Evolutionary conservation across 2,797 vertebrate species (phyloP).

Genomic region (Pseudotriccus pelzelni): DNA sequence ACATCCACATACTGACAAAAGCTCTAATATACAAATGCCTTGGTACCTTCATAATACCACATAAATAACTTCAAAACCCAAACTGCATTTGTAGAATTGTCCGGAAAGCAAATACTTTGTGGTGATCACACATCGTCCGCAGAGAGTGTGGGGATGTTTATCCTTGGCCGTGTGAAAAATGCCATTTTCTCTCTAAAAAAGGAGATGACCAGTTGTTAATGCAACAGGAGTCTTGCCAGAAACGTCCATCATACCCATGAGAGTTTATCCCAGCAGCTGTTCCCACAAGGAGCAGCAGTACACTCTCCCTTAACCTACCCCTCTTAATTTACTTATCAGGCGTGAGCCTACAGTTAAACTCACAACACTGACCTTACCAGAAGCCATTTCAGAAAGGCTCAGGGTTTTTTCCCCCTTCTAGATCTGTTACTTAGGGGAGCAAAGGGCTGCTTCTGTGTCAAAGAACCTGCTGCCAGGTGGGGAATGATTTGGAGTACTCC

Average conservation of each 20-base stretch:
- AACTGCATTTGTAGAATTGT: slow-evolving; percentile 55
- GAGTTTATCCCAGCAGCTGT: background rate
- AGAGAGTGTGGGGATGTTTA: slow-evolving; percentile 88
- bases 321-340: background rate
- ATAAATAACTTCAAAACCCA: slow-evolving; percentile 77
- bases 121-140: slow-evolving; percentile 89
- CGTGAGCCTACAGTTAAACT: background rate
- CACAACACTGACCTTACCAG: background rate
- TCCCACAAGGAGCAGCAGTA: background rate
- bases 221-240: background rate
- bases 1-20: slow-evolving; percentile 64
- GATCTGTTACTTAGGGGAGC: background rate
- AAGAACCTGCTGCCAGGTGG: background rate
- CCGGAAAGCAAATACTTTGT: slow-evolving; percentile 78
- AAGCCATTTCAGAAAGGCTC: background rate
- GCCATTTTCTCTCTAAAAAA: slow-evolving; percentile 95
- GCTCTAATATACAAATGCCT: slow-evolving; percentile 69
- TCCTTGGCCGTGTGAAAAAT: slow-evolving; percentile 93
- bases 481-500: background rate
- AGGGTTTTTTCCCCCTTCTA: background rate
- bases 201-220: slow-evolving; percentile 11
- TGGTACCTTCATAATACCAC: slow-evolving; percentile 78
- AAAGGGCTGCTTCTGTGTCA: slow-evolving; percentile 6
- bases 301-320: background rate
- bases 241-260: background rate